A percentile compares a stretch with the other conserved stretches of the same genome.
Conservation (phyloP, 1,140 invertebrate species). For the Drosophila lini region DNA sequence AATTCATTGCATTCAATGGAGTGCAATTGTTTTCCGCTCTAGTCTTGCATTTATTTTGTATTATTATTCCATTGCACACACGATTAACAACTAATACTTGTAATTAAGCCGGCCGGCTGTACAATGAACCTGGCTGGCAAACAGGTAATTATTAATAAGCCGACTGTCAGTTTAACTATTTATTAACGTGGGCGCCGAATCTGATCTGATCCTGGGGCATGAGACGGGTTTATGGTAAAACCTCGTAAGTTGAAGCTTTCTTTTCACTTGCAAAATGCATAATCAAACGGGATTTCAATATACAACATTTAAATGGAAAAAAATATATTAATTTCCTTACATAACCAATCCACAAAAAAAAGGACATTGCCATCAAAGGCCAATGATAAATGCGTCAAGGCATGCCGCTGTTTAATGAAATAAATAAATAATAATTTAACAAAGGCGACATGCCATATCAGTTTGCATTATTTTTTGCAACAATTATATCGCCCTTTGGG, state of each 20-base stretch:
- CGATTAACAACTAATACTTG: slow-evolving; percentile 52
- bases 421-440: slow-evolving; percentile 27
- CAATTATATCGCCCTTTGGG: slow-evolving; percentile 3
- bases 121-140: slow-evolving; percentile 45
- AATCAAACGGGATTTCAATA: background rate
- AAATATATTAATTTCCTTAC: no score
- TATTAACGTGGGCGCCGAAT: background rate
- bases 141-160: slow-evolving; percentile 39
- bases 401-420: slow-evolving; percentile 13
- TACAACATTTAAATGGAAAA: background rate
- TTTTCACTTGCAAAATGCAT: background rate
- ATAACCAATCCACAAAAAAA: no score
- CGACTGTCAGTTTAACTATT: background rate
- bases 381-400: slow-evolving; percentile 1
- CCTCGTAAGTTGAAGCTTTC: background rate
- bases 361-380: background rate
- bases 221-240: slow-evolving; percentile 5
- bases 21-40: slow-evolving; percentile 40
- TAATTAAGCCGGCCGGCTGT: slow-evolving; percentile 41
- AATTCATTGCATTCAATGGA: slow-evolving; percentile 34
- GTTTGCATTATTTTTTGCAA: background rate
- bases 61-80: slow-evolving; percentile 31
- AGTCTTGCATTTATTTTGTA: slow-evolving; percentile 20
- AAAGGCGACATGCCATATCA: background rate
- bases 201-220: slow-evolving; percentile 18